phyloP scores from a whole-genome alignment of 1,140 invertebrate species.

The Trichonephila clavipes region DNA sequence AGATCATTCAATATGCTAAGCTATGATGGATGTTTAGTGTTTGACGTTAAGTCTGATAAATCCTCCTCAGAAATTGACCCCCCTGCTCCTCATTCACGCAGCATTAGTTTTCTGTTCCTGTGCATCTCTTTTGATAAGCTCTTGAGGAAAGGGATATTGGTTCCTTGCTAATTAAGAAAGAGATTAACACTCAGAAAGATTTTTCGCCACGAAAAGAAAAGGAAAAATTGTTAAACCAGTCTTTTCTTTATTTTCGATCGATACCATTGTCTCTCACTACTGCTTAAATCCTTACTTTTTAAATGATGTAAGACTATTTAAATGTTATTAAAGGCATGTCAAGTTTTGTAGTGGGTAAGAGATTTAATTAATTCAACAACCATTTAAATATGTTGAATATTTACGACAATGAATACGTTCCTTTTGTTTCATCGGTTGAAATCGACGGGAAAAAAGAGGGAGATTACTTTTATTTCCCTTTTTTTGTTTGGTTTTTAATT shows the following conservation, averaged over 20 bases:
- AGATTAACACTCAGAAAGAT: constrained; percentile 55
- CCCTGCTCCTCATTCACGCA: background rate
- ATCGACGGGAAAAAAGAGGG: too few species aligned
- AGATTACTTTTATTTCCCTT: too few species aligned
- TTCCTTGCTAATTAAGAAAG: constrained; percentile 65
- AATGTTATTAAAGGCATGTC: background rate
- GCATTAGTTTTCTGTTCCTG: constrained; percentile 56
- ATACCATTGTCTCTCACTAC: constrained; percentile 19
- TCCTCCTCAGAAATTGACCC: background rate
- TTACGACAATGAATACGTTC: too few species aligned
- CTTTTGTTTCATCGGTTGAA: too few species aligned
- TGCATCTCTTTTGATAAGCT: constrained; percentile 61
- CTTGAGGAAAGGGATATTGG: constrained; percentile 36
- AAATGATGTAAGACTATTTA: background rate
- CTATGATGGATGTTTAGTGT: constrained; percentile 38
- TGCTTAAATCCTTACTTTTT: background rate
- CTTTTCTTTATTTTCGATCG: background rate
- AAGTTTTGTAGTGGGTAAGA: too few species aligned
- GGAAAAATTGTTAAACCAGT: background rate
- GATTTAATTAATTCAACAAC: too few species aligned
- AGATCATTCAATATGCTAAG: constrained; percentile 62
- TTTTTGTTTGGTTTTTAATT: too few species aligned
- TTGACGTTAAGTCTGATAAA: constrained; percentile 72
- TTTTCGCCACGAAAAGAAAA: background rate
- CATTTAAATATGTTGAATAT: too few species aligned